Conservation (phyloP, 2,888 invertebrate species). For the Baronia brevicornis region DNA sequence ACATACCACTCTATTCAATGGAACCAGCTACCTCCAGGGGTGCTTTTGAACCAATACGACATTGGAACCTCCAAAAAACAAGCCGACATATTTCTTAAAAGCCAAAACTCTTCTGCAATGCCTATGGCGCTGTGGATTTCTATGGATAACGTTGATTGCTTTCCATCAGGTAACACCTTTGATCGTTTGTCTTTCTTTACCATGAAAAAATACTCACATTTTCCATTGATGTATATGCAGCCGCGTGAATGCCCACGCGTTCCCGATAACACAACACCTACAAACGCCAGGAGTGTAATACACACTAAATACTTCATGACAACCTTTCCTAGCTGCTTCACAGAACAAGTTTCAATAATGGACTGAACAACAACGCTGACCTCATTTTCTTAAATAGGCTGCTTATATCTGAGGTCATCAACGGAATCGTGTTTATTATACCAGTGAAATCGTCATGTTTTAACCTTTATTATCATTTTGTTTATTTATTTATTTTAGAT, state of each 20-base stretch:
- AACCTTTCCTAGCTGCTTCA: neutral
- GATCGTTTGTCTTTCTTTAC: neutral
- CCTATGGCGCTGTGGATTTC: too few species aligned
- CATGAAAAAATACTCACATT: constrained; percentile 34
- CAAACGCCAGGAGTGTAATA: constrained; percentile 22
- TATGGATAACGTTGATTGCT: too few species aligned
- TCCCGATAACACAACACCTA: constrained; percentile 24
- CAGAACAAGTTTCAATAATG: neutral
- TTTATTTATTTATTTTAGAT: neutral
- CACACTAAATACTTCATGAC: constrained; percentile 27
- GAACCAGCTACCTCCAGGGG: too few species aligned
- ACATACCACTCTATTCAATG: too few species aligned
- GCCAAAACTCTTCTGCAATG: too few species aligned
- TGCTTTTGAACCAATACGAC: too few species aligned
- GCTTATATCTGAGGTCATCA: constrained; percentile 9
- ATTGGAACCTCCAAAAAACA: too few species aligned
- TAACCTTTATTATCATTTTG: neutral
- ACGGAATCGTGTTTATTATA: neutral
- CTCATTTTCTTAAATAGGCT: neutral
- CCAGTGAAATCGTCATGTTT: neutral
- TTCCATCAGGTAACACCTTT: too few species aligned
- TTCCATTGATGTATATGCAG: constrained; percentile 34
- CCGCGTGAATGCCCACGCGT: constrained; percentile 28
- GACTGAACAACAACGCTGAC: neutral
- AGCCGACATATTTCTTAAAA: too few species aligned